Evolutionary conservation across 2,888 invertebrate species (phyloP).

Genomic region (Orthosia incerta): DNA sequence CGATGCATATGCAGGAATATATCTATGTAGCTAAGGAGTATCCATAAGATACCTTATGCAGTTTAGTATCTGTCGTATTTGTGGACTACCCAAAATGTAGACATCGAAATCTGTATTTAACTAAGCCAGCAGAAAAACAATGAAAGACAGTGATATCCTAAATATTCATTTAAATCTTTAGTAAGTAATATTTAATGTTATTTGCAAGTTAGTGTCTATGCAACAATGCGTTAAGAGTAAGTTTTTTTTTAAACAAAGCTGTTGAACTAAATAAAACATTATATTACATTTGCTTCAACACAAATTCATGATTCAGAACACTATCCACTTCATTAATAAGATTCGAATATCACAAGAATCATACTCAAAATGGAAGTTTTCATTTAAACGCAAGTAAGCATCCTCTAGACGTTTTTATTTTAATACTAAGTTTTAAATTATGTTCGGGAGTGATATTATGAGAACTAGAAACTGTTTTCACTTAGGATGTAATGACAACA

Average conservation of each 20-base stretch:
- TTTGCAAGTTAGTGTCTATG: background rate
- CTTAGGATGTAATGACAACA: conserved; percentile 27
- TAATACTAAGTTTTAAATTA: conserved; percentile 36
- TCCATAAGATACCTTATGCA: background rate
- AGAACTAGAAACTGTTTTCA: conserved; percentile 39
- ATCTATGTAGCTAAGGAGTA: background rate
- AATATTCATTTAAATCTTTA: background rate
- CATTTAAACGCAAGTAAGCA: conserved; percentile 2
- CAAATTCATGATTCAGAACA: background rate
- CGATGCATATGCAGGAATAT: conserved; percentile 4
- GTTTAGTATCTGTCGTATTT: background rate
- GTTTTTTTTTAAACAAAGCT: no score
- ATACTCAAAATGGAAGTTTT: conserved; percentile 8
- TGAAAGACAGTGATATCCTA: background rate
- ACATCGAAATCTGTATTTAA: background rate
- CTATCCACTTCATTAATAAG: background rate
- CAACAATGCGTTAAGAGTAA: background rate
- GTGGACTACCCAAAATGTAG: background rate
- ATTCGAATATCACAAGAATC: background rate
- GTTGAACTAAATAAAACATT: background rate
- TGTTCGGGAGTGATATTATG: conserved; percentile 14
- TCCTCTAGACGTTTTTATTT: conserved; percentile 27
- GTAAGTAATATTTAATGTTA: background rate
- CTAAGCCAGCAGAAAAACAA: background rate
- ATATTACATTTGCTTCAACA: background rate